Evolutionary conservation across 2,888 invertebrate genomes (phyloP).

Genomic region (Crepidodera aurea): DNA sequence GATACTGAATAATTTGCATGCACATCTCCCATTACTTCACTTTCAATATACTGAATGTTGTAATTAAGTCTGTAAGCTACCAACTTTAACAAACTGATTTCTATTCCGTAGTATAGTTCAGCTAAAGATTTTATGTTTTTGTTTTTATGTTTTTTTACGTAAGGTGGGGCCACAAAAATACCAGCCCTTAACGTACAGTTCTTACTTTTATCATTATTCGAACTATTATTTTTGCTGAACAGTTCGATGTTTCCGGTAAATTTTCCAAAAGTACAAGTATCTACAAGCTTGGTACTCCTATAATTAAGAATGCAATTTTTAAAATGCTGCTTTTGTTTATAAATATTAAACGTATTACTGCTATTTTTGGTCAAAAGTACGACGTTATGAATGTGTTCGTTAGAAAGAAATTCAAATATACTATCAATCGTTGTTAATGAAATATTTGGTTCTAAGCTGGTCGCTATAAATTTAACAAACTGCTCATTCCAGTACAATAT

Average conservation of each 20-base stretch:
- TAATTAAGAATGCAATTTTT: slow-evolving; percentile 8
- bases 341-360: slow-evolving; percentile 4
- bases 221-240: background rate
- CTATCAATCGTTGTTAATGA: background rate
- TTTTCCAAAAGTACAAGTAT: slow-evolving; percentile 23
- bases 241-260: slow-evolving; percentile 9
- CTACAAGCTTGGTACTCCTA: background rate
- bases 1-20: slow-evolving; percentile 45
- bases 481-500: background rate
- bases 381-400: background rate
- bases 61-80: slow-evolving; percentile 39
- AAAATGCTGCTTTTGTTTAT: background rate
- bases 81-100: slow-evolving; percentile 40
- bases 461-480: background rate
- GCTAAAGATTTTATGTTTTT: slow-evolving; percentile 6
- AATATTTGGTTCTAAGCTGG: background rate
- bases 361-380: background rate
- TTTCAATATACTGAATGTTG: slow-evolving; percentile 33
- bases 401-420: background rate
- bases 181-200: slow-evolving; percentile 25
- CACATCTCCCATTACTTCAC: slow-evolving; percentile 35
- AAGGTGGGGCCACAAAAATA: slow-evolving; percentile 50
- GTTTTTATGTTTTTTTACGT: slow-evolving; percentile 44
- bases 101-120: slow-evolving; percentile 36
- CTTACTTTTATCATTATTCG: background rate